Evolutionary conservation across 2,888 invertebrate genomes (phyloP).

Genomic region (Coecobrya sp.): DNA sequence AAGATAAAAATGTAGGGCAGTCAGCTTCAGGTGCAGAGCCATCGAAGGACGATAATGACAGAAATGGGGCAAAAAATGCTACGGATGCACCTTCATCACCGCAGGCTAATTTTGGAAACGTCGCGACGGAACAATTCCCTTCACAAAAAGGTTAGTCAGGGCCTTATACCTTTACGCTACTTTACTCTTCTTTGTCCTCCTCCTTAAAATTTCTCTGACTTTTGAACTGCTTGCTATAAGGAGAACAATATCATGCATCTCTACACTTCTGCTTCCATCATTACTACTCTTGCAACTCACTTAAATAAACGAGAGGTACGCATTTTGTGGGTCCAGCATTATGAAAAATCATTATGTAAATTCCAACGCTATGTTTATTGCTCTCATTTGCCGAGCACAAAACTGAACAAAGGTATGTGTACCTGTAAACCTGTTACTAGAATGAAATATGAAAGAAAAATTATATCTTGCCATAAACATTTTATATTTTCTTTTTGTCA

Average conservation of each 20-base stretch:
- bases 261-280: background rate
- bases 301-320: background rate
- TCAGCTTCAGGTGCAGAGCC: conserved; percentile 35
- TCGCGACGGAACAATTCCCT: conserved; percentile 51
- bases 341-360: background rate
- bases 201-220: background rate
- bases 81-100: background rate
- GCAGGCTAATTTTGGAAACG: conserved; percentile 58
- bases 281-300: background rate
- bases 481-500: background rate
- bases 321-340: background rate
- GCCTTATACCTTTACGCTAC: background rate
- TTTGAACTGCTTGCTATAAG: background rate
- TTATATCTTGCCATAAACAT: background rate
- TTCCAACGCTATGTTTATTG: background rate
- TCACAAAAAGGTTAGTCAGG: conserved; percentile 52
- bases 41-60: conserved; percentile 3
- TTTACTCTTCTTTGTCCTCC: background rate
- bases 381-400: background rate
- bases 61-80: conserved; percentile 57
- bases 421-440: background rate
- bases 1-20: conserved; percentile 55
- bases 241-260: background rate
- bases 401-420: background rate
- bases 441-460: background rate